Evolutionary conservation across 2,797 vertebrate genomes (phyloP).

Genomic region (Cirrhinus molitorella): DNA sequence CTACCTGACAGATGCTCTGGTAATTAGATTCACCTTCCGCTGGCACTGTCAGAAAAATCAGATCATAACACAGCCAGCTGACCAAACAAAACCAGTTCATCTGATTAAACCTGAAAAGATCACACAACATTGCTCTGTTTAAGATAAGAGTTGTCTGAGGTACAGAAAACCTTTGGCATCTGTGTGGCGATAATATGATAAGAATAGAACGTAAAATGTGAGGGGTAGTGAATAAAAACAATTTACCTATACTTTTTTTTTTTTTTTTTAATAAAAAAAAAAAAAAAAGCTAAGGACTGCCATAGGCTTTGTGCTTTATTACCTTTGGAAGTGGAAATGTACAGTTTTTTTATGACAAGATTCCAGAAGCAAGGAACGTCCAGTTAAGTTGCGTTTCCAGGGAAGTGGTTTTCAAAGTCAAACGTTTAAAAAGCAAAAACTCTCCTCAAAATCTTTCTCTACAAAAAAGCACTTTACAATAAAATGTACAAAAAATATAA

Average conservation of each 20-base stretch:
- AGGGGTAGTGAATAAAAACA: not conserved
- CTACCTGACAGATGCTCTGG: slow-evolving; percentile 30
- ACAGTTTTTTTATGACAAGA: slow-evolving; percentile 20
- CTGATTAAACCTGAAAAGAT: slow-evolving; percentile 32
- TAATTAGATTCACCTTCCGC: slow-evolving; percentile 37
- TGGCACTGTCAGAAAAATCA: slow-evolving; percentile 39
- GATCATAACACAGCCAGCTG: slow-evolving; percentile 24
- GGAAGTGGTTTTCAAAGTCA: slow-evolving; percentile 26
- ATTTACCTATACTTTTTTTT: not conserved
- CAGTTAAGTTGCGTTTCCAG: slow-evolving; percentile 23
- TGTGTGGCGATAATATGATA: slow-evolving; percentile 36
- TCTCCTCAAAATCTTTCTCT: slow-evolving; percentile 52
- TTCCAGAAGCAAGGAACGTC: slow-evolving; percentile 26
- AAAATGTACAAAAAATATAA: slow-evolving; percentile 69
- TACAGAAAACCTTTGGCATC: slow-evolving; percentile 48
- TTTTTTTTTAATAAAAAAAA: too few species aligned
- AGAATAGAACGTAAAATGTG: slow-evolving; percentile 14
- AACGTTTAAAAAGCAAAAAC: slow-evolving; percentile 48
- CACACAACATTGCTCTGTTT: slow-evolving; percentile 6
- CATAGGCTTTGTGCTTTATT: slow-evolving; percentile 58
- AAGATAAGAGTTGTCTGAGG: slow-evolving; percentile 19
- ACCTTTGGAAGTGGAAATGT: slow-evolving; percentile 35
- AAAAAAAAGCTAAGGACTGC: slow-evolving; percentile 21
- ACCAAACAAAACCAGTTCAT: slow-evolving; percentile 30
- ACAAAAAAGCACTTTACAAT: slow-evolving; percentile 67